Base-by-base conservation (phyloP, 1,140 invertebrate genomes). In the Dryas iulia region DNA sequence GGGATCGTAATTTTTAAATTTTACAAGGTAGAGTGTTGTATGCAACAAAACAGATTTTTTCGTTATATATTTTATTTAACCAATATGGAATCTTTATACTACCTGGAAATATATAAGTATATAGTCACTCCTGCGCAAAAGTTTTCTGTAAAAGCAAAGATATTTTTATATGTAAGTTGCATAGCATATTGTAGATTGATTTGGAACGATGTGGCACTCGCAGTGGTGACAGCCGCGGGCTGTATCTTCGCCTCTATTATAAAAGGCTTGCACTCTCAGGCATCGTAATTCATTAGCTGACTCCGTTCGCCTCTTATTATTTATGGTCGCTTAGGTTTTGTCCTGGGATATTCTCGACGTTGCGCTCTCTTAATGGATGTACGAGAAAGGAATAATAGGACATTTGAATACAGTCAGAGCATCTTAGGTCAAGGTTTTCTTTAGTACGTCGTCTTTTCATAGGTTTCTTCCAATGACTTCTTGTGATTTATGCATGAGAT, bases 271-370 rank as follows among this genome's bases (percentile, higher is more conserved):
- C 80, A 79, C 79, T 81, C 72, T 68, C 58, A 70, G n/a, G 76
- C 79, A 81, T 84, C 84, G 81, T 89, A 89, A 87, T 86, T 90
- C 86, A 90, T 88, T 89, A 89, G 79, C 73, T 73, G 83, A 81
- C 79, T 87, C 76, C 70, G 75, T 77, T 83, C 80, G 75, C 77
- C 66, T 84, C 78, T 71, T 74, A 84, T 88, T 89, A 90, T 90
- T 90, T 89, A 90, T 87, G 78, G 77, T 72, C 69, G 75, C 82
- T 86, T 85, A 82, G 77, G 78, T 84, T 87, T 86, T 81, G 77
- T 86, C 74, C 79, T 78, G 75, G 80, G 81, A 78, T 80, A 83
- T 81, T 81, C 79, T 81, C 78, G 84, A 82, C 78, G 77, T 79
- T 80, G 81, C 77, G 69, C 69, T 73, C 64, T 66, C 73, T 76